phyloP scores from a whole-genome alignment of 2,888 invertebrate genomes.

The Leptopilina myrica region DNA sequence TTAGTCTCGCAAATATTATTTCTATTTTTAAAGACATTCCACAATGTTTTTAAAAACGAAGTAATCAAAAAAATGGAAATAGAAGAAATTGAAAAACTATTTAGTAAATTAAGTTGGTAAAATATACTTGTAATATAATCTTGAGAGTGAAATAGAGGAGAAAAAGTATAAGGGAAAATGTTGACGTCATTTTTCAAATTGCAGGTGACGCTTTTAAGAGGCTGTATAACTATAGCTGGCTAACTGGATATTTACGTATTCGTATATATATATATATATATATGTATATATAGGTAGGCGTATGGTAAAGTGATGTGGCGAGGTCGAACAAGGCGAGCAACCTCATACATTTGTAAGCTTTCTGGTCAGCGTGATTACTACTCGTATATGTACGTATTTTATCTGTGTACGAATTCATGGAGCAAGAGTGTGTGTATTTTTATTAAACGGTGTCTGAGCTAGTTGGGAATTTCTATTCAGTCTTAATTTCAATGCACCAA shows the following conservation, averaged over 20 bases:
- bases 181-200: slow-evolving; percentile 7
- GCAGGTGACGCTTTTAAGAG: neutral
- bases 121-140: too few relatives aligned
- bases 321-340: slow-evolving; percentile 70
- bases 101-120: too few relatives aligned
- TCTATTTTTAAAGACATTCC: too few relatives aligned
- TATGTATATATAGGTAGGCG: neutral
- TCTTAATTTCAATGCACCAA: too few relatives aligned
- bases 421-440: slow-evolving; percentile 37
- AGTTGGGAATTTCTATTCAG: slow-evolving; percentile 58
- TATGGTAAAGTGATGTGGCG: slow-evolving; percentile 59
- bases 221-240: too few relatives aligned
- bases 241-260: slow-evolving; percentile 21
- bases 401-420: slow-evolving; percentile 41
- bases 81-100: too few relatives aligned
- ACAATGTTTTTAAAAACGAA: too few relatives aligned
- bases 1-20: too few relatives aligned
- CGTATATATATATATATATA: neutral
- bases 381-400: slow-evolving; percentile 39
- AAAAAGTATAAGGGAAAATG: neutral
- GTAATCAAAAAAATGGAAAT: too few relatives aligned
- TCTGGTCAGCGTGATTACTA: slow-evolving; percentile 45
- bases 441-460: slow-evolving; percentile 43
- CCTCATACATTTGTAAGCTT: slow-evolving; percentile 56
- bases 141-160: neutral